phyloP scores from a whole-genome alignment of 2,113 vertebrate species.

The Tupaia tana region DNA sequence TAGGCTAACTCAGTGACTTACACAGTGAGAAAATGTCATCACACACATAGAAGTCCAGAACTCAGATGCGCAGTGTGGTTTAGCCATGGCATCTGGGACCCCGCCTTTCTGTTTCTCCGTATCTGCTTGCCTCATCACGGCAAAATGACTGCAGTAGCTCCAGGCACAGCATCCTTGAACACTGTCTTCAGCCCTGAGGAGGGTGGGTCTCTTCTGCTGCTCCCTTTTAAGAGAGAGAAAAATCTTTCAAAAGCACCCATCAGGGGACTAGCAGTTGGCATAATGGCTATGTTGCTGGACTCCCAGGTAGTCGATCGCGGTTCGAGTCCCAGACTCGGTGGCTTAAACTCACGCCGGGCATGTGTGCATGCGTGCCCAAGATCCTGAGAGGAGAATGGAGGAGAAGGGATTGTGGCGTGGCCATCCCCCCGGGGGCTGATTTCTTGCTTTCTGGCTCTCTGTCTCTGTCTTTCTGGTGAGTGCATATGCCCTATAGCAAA shows the following conservation, averaged over 20 bases:
- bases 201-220: background rate
- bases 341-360: no score
- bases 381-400: no score
- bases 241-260: background rate
- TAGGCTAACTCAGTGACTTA: background rate
- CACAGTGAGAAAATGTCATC: background rate
- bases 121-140: background rate
- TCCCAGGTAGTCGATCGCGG: no score
- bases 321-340: no score
- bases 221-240: background rate
- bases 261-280: no score
- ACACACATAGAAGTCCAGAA: background rate
- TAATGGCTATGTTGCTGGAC: no score
- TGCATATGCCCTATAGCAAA: no score
- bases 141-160: constrained; percentile 6
- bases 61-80: background rate
- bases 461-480: no score
- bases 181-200: background rate
- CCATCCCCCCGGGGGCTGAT: no score
- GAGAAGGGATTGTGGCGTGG: no score
- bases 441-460: no score
- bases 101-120: background rate
- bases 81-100: background rate
- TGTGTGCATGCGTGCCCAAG: no score
- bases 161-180: background rate